These are phyloP conservation scores for Trimorus sp. DNA, from an alignment of 2,888 invertebrate genomes.

Conservation along the genomic window DNA sequence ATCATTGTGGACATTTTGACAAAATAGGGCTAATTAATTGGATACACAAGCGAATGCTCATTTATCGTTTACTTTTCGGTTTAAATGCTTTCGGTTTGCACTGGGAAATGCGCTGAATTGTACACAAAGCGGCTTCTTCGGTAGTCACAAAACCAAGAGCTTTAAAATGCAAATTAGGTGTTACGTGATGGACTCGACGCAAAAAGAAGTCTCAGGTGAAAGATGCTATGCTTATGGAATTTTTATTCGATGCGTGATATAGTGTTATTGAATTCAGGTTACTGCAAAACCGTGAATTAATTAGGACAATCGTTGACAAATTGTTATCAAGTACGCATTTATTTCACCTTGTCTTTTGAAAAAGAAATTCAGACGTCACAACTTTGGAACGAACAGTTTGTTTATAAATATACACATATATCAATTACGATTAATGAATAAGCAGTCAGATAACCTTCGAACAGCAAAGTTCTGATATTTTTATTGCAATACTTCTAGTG, in stretches of 20 bases:
- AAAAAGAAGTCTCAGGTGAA: constrained; percentile 62
- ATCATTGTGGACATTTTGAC: constrained; percentile 5
- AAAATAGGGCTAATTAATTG: background rate
- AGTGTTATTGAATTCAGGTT: constrained; percentile 55
- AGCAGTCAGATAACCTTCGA: background rate
- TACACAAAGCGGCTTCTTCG: constrained; percentile 20
- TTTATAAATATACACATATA: too few relatives aligned
- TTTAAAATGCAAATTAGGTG: constrained; percentile 58
- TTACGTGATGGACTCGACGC: constrained; percentile 48
- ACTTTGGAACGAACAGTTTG: background rate
- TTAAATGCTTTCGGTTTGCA: constrained; percentile 11
- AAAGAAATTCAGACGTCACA: constrained; percentile 7
- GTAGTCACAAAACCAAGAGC: constrained; percentile 45
- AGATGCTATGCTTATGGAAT: constrained; percentile 56
- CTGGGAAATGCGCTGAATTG: background rate
- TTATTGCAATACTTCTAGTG: background rate
- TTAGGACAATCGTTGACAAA: constrained; percentile 58
- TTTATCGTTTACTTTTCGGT: background rate
- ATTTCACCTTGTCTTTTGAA: background rate
- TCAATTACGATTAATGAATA: background rate
- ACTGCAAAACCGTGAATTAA: constrained; percentile 49
- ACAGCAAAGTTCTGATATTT: constrained; percentile 21
- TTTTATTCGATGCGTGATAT: constrained; percentile 59
- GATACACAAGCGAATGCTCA: too few relatives aligned
- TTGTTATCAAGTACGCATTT: constrained; percentile 23